A percentile compares a stretch with the other conserved stretches of the same genome.
These are phyloP conservation scores for Drosophila equinoxialis DNA, from an alignment of 1,140 invertebrate species.

Conservation along the genomic window DNA sequence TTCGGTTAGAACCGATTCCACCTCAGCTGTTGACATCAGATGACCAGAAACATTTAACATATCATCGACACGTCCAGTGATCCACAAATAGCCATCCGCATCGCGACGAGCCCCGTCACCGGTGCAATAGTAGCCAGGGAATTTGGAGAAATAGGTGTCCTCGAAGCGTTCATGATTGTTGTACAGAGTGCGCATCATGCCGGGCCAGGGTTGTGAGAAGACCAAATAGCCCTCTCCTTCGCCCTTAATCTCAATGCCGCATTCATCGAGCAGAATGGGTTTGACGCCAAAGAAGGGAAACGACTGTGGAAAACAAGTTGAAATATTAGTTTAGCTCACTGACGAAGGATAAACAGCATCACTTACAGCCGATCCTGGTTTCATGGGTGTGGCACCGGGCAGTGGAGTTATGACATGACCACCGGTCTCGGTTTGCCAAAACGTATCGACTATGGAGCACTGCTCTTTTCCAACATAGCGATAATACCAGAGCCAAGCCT, in stretches of 20 bases:
- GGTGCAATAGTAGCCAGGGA: conserved; percentile 97
- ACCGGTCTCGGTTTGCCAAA: conserved; percentile 99
- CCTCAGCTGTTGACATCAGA: conserved; percentile 97
- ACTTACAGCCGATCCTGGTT: conserved; percentile 97
- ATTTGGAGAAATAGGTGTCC: conserved; percentile 97
- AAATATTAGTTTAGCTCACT: background rate
- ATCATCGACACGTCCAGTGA: conserved; percentile 98
- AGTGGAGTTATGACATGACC: conserved; percentile 97
- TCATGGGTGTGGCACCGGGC: conserved; percentile 97
- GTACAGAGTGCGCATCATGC: conserved; percentile 97
- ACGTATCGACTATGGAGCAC: conserved; percentile 98
- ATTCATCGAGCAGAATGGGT: conserved; percentile 93
- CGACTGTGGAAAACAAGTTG: conserved; percentile 85
- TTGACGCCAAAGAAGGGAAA: conserved; percentile 98
- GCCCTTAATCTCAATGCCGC: conserved; percentile 93
- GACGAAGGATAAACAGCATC: background rate
- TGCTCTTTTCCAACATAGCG: conserved; percentile 91
- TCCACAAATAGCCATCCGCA: conserved; percentile 97
- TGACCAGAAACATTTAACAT: conserved; percentile 99
- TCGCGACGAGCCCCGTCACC: conserved; percentile 98
- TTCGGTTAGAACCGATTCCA: conserved; percentile 95
- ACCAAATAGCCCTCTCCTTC: conserved; percentile 97
- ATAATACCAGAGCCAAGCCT: conserved; percentile 99
- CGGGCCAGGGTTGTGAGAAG: conserved; percentile 97
- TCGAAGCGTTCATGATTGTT: conserved; percentile 97